These are phyloP conservation scores for Rhinopomastus cyanomelas DNA, from an alignment of 2,113 vertebrate genomes.

Conservation along the genomic window DNA sequence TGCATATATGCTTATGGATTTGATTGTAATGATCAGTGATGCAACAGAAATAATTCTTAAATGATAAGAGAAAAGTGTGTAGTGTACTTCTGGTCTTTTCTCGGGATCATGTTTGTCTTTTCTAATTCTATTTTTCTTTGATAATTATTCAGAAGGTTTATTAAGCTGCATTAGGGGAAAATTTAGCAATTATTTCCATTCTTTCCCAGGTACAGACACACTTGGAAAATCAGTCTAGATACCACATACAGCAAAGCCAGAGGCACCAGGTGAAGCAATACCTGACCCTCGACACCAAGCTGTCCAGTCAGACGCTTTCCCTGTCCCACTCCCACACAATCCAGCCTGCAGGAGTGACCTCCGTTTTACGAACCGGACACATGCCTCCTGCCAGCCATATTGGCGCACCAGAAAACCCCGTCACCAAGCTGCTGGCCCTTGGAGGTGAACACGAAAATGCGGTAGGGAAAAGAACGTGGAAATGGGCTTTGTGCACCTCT, in stretches of 20 bases:
- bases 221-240: conserved; percentile 86
- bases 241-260: conserved; percentile 86
- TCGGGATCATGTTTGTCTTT: background rate
- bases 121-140: background rate
- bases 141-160: background rate
- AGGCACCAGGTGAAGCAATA: conserved; percentile 90
- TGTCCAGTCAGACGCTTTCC: conserved; percentile 76
- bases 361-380: conserved; percentile 80
- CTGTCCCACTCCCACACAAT: conserved; percentile 73
- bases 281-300: conserved; percentile 86
- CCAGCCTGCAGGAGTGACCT: conserved; percentile 71
- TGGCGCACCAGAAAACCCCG: conserved; percentile 75
- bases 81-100: background rate
- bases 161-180: background rate
- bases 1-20: background rate
- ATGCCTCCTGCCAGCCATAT: conserved; percentile 71
- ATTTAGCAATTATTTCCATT: background rate
- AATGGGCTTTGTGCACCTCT: background rate
- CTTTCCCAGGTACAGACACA: conserved; percentile 85
- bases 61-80: background rate
- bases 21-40: background rate
- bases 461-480: conserved; percentile 68
- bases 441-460: conserved; percentile 78
- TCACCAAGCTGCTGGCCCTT: conserved; percentile 81
- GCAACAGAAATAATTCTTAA: background rate